Conservation (phyloP, 2,888 invertebrate genomes). For the Pterostichus niger region DNA sequence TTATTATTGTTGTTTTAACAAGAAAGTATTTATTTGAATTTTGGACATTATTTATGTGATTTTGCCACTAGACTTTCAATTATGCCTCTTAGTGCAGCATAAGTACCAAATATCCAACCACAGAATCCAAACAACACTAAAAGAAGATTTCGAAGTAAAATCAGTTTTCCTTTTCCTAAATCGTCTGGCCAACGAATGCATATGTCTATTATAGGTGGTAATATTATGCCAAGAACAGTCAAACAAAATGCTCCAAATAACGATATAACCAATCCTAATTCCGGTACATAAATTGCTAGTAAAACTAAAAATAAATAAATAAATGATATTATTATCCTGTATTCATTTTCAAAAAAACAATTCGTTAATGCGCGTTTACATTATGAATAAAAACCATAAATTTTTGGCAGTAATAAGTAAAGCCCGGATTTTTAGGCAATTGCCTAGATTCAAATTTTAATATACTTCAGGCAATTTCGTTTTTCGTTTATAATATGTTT, state of each 20-base stretch:
- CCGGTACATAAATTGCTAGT: conserved; percentile 16
- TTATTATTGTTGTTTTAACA: too few species aligned
- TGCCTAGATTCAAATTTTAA: too few species aligned
- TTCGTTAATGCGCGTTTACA: too few species aligned
- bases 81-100: not conserved
- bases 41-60: too few species aligned
- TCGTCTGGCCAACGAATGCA: conserved; percentile 27
- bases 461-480: too few species aligned
- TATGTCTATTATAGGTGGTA: conserved; percentile 50
- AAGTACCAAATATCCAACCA: conserved; percentile 26
- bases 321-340: not conserved
- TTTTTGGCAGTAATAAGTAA: too few species aligned
- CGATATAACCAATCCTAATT: conserved; percentile 32
- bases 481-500: too few species aligned
- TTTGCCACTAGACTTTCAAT: too few species aligned
- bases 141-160: conserved; percentile 30
- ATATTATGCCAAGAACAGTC: conserved; percentile 35
- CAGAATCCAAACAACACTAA: conserved; percentile 30
- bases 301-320: conserved; percentile 45
- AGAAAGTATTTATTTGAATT: too few species aligned
- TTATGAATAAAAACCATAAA: too few species aligned
- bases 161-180: not conserved
- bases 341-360: too few species aligned
- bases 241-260: conserved; percentile 56
- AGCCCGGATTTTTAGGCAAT: too few species aligned